Base-by-base conservation (phyloP, 2,888 invertebrate genomes). In the Andrena trimmerana region DNA sequence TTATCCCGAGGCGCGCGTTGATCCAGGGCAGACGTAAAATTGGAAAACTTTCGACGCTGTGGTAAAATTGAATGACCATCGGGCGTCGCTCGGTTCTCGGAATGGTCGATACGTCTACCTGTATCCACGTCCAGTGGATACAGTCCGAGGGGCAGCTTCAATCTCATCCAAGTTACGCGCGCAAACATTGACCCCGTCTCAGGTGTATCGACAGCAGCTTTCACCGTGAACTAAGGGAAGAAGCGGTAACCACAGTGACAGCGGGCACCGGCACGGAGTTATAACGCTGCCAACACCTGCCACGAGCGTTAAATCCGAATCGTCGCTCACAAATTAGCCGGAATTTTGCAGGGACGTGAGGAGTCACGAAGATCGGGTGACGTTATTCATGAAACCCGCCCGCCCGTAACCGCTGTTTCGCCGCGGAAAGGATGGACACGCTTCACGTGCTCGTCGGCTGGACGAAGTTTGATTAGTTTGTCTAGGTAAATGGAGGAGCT, bases 401-500 rank as follows among this genome's bases (percentile, higher is more conserved):
- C 42, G 5, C 16, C 16, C 16, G 42, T 33, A 33, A 54, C 29
- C 2, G 24, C n/a, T 31, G n/a, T 68, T 10, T 52, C 16, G 57
- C 29, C 7, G 13, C 59, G 31, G 13, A 16, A 42, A 36, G 67
- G 48, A 29, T 62, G 69, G 42, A 76, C 60, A 70, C 52, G 70
- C 62, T 66, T 59, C 50, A 16, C 24, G 57, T 24, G 48, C n/a
- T 27, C 48, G n/a, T 24, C 33, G 29, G 2, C 54, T 31, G 27
- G 2, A 42, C 57, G 8, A 81, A 82, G 66, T 80, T 82, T 80
- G 82, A 82, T 82, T 82, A 80, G 82, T 79, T 82, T 54, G 69
- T 67, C 66, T 33, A 50, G 10, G 70, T 75, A 80, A 82, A 80
- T 68, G 31, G 65, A 74, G 65, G 36, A 57, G 67, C 29, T 16